These are phyloP conservation scores for Plutomurus gul DNA, from an alignment of 1,140 invertebrate genomes.

Conservation along the genomic window DNA sequence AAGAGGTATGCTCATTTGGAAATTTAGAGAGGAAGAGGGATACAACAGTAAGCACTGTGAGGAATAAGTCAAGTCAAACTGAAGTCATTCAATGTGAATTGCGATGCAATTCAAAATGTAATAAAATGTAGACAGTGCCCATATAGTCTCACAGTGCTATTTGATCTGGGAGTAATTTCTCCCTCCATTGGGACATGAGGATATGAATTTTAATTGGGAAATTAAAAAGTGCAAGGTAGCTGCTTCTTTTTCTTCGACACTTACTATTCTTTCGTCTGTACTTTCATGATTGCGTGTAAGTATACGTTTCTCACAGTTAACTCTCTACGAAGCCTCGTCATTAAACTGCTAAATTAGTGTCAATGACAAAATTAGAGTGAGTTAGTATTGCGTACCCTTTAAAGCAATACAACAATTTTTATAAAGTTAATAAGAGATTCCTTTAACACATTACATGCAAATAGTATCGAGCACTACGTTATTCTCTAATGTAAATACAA, in stretches of 20 bases:
- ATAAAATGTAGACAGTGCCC: conserved; percentile 25
- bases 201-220: conserved; percentile 37
- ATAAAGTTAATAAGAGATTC: too few relatives aligned
- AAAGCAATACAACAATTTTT: too few relatives aligned
- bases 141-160: background rate
- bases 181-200: background rate
- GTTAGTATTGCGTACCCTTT: too few relatives aligned
- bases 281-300: background rate
- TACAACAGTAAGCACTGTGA: background rate
- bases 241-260: background rate
- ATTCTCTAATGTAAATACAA: too few relatives aligned
- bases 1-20: background rate
- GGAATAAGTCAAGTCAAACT: background rate
- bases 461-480: too few relatives aligned
- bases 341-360: too few relatives aligned
- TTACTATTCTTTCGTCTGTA: background rate
- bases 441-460: too few relatives aligned
- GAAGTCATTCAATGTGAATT: conserved; percentile 30
- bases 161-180: conserved; percentile 25
- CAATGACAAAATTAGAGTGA: too few relatives aligned
- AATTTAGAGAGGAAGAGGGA: background rate
- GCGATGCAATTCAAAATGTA: conserved; percentile 28
- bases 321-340: background rate
- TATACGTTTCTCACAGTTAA: background rate
- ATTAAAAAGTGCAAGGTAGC: conserved; percentile 27